A percentile compares a stretch with the other conserved stretches of the same genome.
phyloP scores from a whole-genome alignment of 2,888 invertebrate genomes.

The Heliconius aoede region DNA sequence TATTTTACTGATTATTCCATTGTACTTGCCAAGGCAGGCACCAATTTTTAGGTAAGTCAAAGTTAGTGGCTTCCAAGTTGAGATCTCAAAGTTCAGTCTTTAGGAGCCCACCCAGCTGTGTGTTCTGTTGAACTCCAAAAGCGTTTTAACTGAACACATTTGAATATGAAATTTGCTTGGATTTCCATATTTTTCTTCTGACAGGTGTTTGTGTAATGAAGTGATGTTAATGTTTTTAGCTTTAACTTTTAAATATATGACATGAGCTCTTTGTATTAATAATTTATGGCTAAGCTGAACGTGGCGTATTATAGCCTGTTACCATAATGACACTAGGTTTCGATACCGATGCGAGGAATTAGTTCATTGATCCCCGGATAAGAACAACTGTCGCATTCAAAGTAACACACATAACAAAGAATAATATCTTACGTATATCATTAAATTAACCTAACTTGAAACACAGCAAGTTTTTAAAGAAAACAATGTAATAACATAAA shows the following conservation, averaged over 20 bases:
- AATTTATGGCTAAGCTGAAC: too few relatives aligned
- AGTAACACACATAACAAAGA: too few relatives aligned
- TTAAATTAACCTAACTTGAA: not conserved
- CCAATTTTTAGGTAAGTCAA: slow-evolving; percentile 32
- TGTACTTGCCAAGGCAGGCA: slow-evolving; percentile 11
- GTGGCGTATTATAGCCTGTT: too few relatives aligned
- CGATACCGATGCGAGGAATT: too few relatives aligned
- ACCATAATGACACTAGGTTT: too few relatives aligned
- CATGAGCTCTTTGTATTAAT: not conserved
- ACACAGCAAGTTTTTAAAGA: not conserved
- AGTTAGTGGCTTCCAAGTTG: slow-evolving; percentile 29
- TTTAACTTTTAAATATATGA: not conserved
- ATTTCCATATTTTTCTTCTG: slow-evolving; percentile 5
- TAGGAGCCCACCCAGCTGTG: slow-evolving; percentile 34
- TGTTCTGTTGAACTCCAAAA: slow-evolving; percentile 37
- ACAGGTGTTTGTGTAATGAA: slow-evolving; percentile 10
- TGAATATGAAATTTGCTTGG: slow-evolving; percentile 39
- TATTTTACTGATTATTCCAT: slow-evolving; percentile 20
- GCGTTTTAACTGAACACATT: slow-evolving; percentile 41
- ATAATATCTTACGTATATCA: not conserved
- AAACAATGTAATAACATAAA: slow-evolving; percentile 8
- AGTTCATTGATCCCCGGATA: too few relatives aligned
- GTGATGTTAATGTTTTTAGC: not conserved
- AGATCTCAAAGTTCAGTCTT: slow-evolving; percentile 30
- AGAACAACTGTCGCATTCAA: too few relatives aligned